phyloP scores from a whole-genome alignment of 2,113 vertebrate genomes.

The Trichomycterus rosablanca region DNA sequence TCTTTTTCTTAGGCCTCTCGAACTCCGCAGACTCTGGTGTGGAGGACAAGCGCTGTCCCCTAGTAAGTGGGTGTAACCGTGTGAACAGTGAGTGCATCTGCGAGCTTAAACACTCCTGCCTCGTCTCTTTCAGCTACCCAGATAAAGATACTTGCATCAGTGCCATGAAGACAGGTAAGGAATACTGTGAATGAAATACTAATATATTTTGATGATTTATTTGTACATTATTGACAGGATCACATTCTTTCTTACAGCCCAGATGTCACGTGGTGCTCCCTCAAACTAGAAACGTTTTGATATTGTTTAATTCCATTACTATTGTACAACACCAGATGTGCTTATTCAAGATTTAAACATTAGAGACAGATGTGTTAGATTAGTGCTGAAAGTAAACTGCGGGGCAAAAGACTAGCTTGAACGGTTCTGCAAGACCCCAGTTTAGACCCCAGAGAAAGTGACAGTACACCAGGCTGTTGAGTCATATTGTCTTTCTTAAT shows the following conservation, averaged over 20 bases:
- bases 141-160: constrained; percentile 63
- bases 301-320: constrained; percentile 1
- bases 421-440: no score
- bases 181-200: neutral
- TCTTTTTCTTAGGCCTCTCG: constrained; percentile 52
- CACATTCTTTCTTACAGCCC: neutral
- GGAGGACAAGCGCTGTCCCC: constrained; percentile 64
- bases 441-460: no score
- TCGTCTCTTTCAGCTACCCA: constrained; percentile 59
- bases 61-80: constrained; percentile 65
- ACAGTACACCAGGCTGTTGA: no score
- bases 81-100: constrained; percentile 63
- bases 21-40: constrained; percentile 56
- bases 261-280: neutral
- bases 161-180: constrained; percentile 60
- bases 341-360: neutral
- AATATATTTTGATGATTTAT: neutral
- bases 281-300: neutral
- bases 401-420: neutral
- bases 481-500: no score
- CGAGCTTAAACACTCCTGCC: constrained; percentile 63
- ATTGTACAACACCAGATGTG: neutral
- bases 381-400: neutral
- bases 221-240: neutral
- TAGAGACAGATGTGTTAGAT: neutral